A percentile compares a stretch with the other conserved stretches of the same genome.
These are phyloP conservation scores for Melanaphis sacchari DNA, from an alignment of 1,140 invertebrate genomes.

Conservation along the genomic window DNA sequence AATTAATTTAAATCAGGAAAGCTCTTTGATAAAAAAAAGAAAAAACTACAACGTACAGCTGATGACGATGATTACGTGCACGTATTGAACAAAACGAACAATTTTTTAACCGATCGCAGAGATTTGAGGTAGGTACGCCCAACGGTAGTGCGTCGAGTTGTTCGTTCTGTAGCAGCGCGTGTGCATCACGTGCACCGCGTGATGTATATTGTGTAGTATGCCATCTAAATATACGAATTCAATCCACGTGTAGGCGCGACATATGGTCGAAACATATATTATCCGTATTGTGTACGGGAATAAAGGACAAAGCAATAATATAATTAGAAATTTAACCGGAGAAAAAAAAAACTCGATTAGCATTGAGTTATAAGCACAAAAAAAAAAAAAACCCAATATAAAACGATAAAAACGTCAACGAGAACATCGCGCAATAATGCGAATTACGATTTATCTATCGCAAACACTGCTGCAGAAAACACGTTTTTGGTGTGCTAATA, in stretches of 20 bases:
- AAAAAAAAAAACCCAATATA: background rate
- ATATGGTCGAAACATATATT: background rate
- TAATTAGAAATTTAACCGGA: background rate
- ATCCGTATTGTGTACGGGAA: background rate
- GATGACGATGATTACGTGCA: background rate
- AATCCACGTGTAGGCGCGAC: background rate
- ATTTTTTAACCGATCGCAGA: background rate
- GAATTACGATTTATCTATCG: background rate
- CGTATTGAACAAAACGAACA: background rate
- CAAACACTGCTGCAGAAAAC: background rate
- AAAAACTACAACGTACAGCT: too few relatives aligned
- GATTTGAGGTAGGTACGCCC: background rate
- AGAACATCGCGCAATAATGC: background rate
- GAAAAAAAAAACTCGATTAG: background rate
- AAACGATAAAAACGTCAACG: slow-evolving; percentile 12
- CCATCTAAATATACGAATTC: background rate
- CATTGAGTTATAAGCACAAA: background rate
- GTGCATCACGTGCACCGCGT: background rate
- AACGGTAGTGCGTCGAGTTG: background rate
- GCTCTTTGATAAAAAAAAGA: too few relatives aligned
- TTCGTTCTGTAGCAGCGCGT: background rate
- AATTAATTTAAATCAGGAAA: too few relatives aligned
- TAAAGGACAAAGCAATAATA: slow-evolving; percentile 10
- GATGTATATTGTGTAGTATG: background rate
- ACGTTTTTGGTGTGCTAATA: slow-evolving; percentile 9